Evolutionary conservation across 1,140 invertebrate species (phyloP), one percentile per base, ranked within the genome.

Genomic region (Gryllus bimaculatus): DNA sequence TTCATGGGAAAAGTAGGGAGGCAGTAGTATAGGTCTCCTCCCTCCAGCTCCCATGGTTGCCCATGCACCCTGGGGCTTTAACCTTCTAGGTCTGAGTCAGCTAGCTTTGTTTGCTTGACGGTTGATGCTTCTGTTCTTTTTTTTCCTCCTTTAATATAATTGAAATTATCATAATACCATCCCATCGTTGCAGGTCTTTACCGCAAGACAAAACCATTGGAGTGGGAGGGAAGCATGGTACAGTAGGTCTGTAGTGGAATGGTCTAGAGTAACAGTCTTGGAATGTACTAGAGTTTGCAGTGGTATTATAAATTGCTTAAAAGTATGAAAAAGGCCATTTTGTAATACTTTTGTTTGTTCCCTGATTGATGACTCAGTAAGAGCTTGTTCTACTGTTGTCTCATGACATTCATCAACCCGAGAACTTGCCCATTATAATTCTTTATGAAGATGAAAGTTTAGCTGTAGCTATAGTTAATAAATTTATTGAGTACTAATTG

Each of bases 1-100:
- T 66, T 66, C 54, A 66, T 66, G 54, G 54, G 54, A 66, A 66
- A 66, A 66, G 54, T 66, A 66, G 54, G 54, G 54, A 66, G 54
- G 54, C 54, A 13, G 54, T 66, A 66, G 54, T 13, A 18, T 66
- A 39, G 54, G 18, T 66, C 18, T 13, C 54, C 54, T 66, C 54
- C 54, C 54, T 66, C 54, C 54, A 66, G 54, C 54, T 66, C 54
- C 54, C 54, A 66, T 66, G 54, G 54, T 66, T 66, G 54, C 54
- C 54, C 54, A 66, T 66, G 54, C 54, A 66, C 54, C 54, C 54
- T 13, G 18, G 54, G 54, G 54, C 54, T 66, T 66, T 66, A 39
- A 39, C 26, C 26, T 39, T 39, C 26, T 39, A 39, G 26, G 10
- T 66, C 54, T 66, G 54, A 39, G 54, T 66, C 54, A 66, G 10